Evolutionary conservation across 2,888 invertebrate species (phyloP), one percentile per base, ranked within the genome.

Genomic region (Anthrax anthrax): DNA sequence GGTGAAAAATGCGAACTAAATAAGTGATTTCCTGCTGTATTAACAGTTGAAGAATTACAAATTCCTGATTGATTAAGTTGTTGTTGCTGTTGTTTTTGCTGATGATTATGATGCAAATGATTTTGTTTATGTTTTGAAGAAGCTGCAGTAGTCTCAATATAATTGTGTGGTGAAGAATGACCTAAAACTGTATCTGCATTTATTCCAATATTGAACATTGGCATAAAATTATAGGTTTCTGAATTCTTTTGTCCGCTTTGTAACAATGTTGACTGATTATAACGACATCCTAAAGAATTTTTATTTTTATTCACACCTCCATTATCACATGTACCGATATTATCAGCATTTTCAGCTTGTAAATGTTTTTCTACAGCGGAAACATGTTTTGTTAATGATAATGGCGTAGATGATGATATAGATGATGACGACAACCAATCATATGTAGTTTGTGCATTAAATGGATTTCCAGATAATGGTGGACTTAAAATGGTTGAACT

Each of bases 401-500:
- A 53, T 39, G 45, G 36, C 39, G 48, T 19, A 42, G 46, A 38
- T 47, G 49, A 17, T 37, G 39, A 44, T 45, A 18, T 46, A 50
- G 38, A 52, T 51, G 58, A 44, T 34, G 60, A 56, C 27, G 53
- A 49, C n/a, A 56, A 53, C 56, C 58, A 51, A 54, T 53, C 47
- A 48, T 56, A 46, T 34, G 53, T 46, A 13, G 46, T 42, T 34
- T 46, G 46, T 27, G 23, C 27, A 54, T 27, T 47, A 49, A 54
- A 55, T 18, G 52, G 53, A 38, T 54, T 54, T 37, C 18, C 54
- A 49, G 18, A 57, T 10, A 63, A 46, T 12, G 66, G 64, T 12
- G 67, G 65, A 54, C 65, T 66, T 18, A 67, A 50, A 60, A 67
- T 62, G 23, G 61, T 63, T 19, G 65, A 62, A 5, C 29, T 32